Percentiles rank a stretch among this genome's conserved stretches.
Evolutionary conservation across 53 echinoderm and acorn worm genomes (phyloP).

Genomic region (Hippasteria phrygiana): DNA sequence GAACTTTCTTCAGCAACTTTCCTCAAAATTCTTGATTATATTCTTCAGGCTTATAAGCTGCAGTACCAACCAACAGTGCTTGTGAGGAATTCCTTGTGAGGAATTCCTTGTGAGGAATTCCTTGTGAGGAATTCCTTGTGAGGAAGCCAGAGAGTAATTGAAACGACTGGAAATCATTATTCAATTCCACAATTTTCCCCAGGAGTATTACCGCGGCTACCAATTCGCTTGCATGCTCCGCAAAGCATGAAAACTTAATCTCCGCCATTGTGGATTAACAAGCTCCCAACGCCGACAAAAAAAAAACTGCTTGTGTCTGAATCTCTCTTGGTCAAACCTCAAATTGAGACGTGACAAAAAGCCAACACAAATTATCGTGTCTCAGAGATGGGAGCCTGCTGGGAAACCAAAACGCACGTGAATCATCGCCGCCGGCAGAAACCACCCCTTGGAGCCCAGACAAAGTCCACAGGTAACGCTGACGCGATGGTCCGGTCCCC

Average conservation of each 20-base stretch:
- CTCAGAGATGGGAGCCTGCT: neutral
- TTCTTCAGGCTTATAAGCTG: too few species aligned
- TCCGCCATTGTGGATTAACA: neutral
- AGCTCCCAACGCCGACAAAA: neutral
- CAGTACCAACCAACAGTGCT: too few species aligned
- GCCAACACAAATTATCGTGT: neutral
- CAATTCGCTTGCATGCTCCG: neutral
- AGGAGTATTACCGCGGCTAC: neutral
- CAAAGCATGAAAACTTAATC: neutral
- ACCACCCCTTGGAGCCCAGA: conserved; percentile 30
- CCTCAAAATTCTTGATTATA: too few species aligned
- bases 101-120: neutral
- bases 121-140: neutral
- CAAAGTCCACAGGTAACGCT: conserved; percentile 11
- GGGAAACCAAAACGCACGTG: conserved; percentile 41
- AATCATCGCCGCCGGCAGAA: conserved; percentile 58
- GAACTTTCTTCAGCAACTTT: too few species aligned
- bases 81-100: too few species aligned
- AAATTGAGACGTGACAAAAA: conserved; percentile 19
- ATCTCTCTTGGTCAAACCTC: neutral
- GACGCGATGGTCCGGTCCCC: neutral
- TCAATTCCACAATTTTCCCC: neutral
- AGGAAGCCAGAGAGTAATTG: neutral
- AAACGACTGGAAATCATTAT: neutral
- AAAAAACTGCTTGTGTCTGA: neutral